Evolutionary conservation across 2,888 invertebrate genomes (phyloP).

Genomic region (Sinohyriopsis cumingii): DNA sequence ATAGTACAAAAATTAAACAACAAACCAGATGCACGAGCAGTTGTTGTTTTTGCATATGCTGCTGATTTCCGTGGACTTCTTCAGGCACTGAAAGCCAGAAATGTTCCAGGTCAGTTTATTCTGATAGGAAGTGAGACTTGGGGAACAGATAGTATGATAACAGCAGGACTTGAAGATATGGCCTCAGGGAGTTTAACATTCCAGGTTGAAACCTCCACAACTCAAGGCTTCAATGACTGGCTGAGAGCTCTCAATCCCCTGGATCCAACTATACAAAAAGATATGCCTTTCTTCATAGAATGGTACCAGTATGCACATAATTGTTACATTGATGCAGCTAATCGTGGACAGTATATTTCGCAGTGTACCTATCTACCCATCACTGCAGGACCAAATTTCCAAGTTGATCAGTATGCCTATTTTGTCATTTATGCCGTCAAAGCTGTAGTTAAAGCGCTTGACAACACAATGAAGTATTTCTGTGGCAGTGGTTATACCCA

Average conservation of each 20-base stretch:
- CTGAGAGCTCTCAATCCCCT: conserved; percentile 30
- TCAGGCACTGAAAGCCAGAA: conserved; percentile 29
- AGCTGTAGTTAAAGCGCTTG: conserved; percentile 64
- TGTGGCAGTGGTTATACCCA: conserved; percentile 49
- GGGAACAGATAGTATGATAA: conserved; percentile 28
- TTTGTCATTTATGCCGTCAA: conserved; percentile 63
- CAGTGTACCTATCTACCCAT: conserved; percentile 31
- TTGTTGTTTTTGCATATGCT: conserved; percentile 44
- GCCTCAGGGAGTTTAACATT: conserved; percentile 54
- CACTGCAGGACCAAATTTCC: conserved; percentile 28
- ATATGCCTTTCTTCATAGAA: conserved; percentile 52
- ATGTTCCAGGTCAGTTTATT: conserved; percentile 38
- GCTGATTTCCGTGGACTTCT: conserved; percentile 35
- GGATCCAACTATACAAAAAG: conserved; percentile 5
- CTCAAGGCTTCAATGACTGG: conserved; percentile 42
- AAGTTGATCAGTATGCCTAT: conserved; percentile 31
- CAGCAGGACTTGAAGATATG: conserved; percentile 37
- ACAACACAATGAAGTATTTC: conserved; percentile 57
- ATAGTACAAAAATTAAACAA: conserved; percentile 40
- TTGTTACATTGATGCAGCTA: conserved; percentile 55
- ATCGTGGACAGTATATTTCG: conserved; percentile 35
- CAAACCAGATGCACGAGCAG: conserved; percentile 46
- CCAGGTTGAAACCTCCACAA: conserved; percentile 23
- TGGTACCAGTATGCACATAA: conserved; percentile 57
- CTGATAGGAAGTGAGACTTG: conserved; percentile 54